Percentiles rank a stretch among this genome's conserved stretches.
phyloP scores from a whole-genome alignment of 2,797 vertebrate species.

The Chelonia mydas region DNA sequence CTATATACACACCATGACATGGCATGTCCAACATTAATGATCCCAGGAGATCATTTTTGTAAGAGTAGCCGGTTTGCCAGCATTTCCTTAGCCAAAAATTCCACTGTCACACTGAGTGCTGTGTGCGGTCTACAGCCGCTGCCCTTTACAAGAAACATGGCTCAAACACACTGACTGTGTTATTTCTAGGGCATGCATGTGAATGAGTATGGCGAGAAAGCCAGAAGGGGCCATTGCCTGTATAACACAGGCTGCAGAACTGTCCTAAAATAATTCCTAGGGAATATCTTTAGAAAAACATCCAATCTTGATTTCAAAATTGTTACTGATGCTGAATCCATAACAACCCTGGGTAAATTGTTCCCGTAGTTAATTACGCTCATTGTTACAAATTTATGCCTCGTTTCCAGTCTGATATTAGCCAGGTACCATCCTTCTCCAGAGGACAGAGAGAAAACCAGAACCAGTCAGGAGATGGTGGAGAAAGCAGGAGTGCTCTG shows the following conservation, averaged over 20 bases:
- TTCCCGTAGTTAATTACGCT: too few species aligned
- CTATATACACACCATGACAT: not conserved
- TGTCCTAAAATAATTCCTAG: too few species aligned
- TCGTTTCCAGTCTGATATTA: not conserved
- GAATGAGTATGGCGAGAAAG: too few species aligned
- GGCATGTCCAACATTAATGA: not conserved
- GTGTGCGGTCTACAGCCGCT: not conserved
- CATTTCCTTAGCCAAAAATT: not conserved
- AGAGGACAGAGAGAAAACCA: not conserved
- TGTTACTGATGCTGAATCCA: too few species aligned
- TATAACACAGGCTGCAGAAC: too few species aligned
- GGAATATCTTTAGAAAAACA: too few species aligned
- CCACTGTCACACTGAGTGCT: not conserved
- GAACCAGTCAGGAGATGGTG: not conserved
- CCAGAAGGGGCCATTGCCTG: too few species aligned
- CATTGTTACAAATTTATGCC: too few species aligned
- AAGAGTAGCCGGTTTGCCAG: not conserved
- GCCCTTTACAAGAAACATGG: not conserved
- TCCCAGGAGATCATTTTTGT: not conserved
- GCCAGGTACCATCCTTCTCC: not conserved
- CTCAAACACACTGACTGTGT: not conserved
- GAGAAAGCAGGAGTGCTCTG: constrained; percentile 1
- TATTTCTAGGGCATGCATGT: not conserved
- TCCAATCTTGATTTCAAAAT: too few species aligned
- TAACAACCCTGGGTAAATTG: too few species aligned